phyloP scores from a whole-genome alignment of 2,888 invertebrate species.

The Aphidoletes aphidimyza region DNA sequence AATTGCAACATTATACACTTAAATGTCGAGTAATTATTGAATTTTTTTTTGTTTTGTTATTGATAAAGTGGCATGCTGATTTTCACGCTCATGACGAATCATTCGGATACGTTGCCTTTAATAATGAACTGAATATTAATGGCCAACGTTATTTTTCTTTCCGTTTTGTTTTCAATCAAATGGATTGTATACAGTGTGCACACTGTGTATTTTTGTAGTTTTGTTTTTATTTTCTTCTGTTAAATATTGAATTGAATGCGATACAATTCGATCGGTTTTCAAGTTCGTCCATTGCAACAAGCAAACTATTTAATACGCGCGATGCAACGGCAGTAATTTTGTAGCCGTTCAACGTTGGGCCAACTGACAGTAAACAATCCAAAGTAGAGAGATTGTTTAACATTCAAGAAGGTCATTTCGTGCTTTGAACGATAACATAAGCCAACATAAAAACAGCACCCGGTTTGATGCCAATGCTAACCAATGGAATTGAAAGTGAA shows the following conservation, averaged over 20 bases:
- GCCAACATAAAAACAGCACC: too few species aligned
- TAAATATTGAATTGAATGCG: conserved; percentile 39
- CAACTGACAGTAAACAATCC: neutral
- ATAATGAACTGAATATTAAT: conserved; percentile 31
- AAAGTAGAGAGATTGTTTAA: conserved; percentile 30
- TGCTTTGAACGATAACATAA: conserved; percentile 44
- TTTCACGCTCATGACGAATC: neutral
- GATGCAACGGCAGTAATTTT: too few species aligned
- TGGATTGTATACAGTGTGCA: too few species aligned
- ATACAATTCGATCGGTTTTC: neutral
- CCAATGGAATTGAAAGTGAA: conserved; percentile 4
- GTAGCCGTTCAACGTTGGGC: too few species aligned
- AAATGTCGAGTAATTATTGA: conserved; percentile 19
- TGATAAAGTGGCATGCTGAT: neutral
- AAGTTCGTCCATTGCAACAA: neutral
- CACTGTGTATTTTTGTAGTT: too few species aligned
- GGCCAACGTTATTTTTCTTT: neutral
- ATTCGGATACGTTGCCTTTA: neutral
- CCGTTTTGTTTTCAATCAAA: conserved; percentile 14
- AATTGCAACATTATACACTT: neutral
- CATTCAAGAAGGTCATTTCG: conserved; percentile 41
- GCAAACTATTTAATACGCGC: too few species aligned
- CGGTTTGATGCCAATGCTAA: conserved; percentile 14
- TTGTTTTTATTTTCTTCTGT: too few species aligned
- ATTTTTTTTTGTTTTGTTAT: too few species aligned